phyloP scores from a whole-genome alignment of 2,888 invertebrate genomes.

The Leucophora obtusa region DNA sequence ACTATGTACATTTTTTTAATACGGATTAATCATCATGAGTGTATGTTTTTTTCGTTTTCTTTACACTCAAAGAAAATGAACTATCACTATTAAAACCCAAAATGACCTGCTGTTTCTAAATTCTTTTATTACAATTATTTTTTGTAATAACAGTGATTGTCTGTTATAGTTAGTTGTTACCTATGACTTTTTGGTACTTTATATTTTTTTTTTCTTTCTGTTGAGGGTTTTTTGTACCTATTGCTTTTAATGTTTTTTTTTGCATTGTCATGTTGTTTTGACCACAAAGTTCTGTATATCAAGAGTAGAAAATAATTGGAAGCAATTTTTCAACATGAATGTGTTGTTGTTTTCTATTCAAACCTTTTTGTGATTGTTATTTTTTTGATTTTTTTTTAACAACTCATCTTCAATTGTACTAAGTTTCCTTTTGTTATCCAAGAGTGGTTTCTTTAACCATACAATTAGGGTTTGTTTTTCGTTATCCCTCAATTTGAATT shows the following conservation, averaged over 20 bases:
- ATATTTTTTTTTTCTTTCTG: constrained; percentile 29
- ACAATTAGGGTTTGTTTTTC: constrained; percentile 48
- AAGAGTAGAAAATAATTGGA: constrained; percentile 60
- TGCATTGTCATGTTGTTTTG: constrained; percentile 61
- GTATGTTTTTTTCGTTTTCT: not conserved
- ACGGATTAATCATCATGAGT: constrained; percentile 36
- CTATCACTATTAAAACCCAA: constrained; percentile 35
- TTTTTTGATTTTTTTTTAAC: constrained; percentile 7
- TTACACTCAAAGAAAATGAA: constrained; percentile 30
- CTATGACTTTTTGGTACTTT: constrained; percentile 30
- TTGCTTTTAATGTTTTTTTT: constrained; percentile 17
- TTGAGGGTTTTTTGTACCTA: constrained; percentile 25
- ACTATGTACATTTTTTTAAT: too few species aligned
- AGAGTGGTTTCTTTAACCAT: constrained; percentile 38
- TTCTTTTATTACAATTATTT: constrained; percentile 17
- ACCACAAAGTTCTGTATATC: constrained; percentile 52
- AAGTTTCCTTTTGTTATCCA: constrained; percentile 47
- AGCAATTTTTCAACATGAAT: constrained; percentile 59
- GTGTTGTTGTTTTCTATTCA: constrained; percentile 42
- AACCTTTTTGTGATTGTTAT: constrained; percentile 11
- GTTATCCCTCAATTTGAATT: constrained; percentile 51
- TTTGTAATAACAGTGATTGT: not conserved
- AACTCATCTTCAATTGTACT: constrained; percentile 48
- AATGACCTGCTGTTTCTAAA: constrained; percentile 53
- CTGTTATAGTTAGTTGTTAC: constrained; percentile 30